Percentiles rank a stretch among this genome's conserved stretches.
Evolutionary conservation across 1,140 invertebrate species (phyloP).

Genomic region (Bradynema listronoti): DNA sequence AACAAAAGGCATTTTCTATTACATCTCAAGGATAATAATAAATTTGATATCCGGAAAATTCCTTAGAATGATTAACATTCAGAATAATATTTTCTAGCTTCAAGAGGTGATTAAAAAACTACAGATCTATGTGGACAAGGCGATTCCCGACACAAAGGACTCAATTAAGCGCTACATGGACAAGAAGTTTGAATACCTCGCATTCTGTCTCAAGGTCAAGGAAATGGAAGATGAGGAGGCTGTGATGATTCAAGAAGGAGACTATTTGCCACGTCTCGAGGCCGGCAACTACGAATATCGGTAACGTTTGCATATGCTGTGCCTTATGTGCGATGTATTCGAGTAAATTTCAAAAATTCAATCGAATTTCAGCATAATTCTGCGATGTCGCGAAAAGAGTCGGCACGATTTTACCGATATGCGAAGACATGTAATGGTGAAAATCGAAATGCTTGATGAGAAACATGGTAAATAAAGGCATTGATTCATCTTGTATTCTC

Average conservation of each 20-base stretch:
- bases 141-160: constrained; percentile 36
- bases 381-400: constrained; percentile 89
- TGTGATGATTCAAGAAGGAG: constrained; percentile 73
- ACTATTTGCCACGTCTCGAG: constrained; percentile 90
- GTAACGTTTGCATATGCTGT: constrained; percentile 56
- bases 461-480: constrained; percentile 68
- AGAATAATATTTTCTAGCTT: too few relatives aligned
- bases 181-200: constrained; percentile 59
- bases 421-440: constrained; percentile 86
- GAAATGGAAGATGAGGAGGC: constrained; percentile 99
- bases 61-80: not conserved
- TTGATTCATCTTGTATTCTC: not conserved
- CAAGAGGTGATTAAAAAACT: constrained; percentile 23
- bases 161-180: constrained; percentile 41
- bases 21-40: constrained; percentile 6
- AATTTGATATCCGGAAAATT: constrained; percentile 4
- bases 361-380: constrained; percentile 64
- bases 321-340: not conserved
- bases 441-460: constrained; percentile 89
- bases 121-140: constrained; percentile 33
- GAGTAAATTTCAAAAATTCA: not conserved
- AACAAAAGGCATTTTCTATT: not conserved
- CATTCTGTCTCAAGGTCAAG: constrained; percentile 85
- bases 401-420: constrained; percentile 80
- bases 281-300: constrained; percentile 98